Conservation (phyloP, 2,797 vertebrate genomes). For the Periparus ater region DNA sequence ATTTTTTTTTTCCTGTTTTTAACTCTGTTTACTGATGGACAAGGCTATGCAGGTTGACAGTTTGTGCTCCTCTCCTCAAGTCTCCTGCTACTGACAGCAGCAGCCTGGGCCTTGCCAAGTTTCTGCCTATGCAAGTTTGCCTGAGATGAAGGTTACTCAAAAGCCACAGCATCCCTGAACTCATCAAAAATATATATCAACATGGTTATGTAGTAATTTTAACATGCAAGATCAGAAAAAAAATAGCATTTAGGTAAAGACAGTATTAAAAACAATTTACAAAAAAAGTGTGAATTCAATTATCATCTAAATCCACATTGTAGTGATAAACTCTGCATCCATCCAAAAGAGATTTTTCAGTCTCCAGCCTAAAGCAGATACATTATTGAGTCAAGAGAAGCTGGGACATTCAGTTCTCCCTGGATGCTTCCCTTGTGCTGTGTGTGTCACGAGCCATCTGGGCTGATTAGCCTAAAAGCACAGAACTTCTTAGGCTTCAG, state of each 20-base stretch:
- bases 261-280: background rate
- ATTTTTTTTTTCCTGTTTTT: background rate
- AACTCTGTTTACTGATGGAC: background rate
- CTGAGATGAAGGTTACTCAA: background rate
- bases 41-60: background rate
- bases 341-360: background rate
- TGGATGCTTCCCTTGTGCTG: background rate
- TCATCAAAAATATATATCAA: background rate
- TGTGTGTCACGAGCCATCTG: slow-evolving; percentile 11
- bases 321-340: background rate
- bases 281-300: background rate
- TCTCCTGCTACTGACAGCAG: background rate
- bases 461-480: background rate
- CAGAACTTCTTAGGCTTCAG: background rate
- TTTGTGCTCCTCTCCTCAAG: background rate
- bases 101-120: background rate
- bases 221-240: background rate
- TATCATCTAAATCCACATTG: background rate
- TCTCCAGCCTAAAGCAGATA: background rate
- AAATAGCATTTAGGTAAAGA: background rate
- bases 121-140: background rate
- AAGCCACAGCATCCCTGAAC: background rate
- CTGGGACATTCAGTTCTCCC: background rate
- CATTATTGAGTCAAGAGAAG: background rate
- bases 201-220: background rate